These are phyloP conservation scores for Solen grandis DNA, from an alignment of 1,140 invertebrate genomes.

Conservation along the genomic window DNA sequence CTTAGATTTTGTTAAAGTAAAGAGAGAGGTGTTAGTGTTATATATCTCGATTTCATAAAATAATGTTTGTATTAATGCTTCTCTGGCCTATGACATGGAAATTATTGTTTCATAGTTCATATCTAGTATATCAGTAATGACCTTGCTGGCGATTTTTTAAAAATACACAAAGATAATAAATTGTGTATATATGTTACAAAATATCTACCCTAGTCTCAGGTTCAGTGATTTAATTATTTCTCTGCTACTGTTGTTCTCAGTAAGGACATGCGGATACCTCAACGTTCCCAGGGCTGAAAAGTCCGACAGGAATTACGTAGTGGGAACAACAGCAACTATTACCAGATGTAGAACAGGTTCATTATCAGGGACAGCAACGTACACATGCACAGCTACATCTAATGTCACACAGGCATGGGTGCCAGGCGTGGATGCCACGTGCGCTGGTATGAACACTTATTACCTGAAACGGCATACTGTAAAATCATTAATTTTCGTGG, in stretches of 20 bases:
- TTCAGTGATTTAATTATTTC: neutral
- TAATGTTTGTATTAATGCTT: too few relatives aligned
- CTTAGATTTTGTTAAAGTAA: too few relatives aligned
- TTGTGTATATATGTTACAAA: neutral
- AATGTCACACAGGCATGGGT: conserved; percentile 45
- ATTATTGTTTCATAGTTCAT: neutral
- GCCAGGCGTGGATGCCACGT: conserved; percentile 27
- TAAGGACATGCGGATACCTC: conserved; percentile 43
- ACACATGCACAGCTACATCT: conserved; percentile 42
- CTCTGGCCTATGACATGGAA: neutral
- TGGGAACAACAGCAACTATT: conserved; percentile 39
- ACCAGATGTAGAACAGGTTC: conserved; percentile 34
- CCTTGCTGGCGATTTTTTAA: neutral
- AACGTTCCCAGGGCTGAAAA: conserved; percentile 42
- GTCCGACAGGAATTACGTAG: conserved; percentile 15
- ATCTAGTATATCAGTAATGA: neutral
- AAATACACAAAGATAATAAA: neutral
- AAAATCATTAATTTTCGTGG: too few relatives aligned
- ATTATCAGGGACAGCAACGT: conserved; percentile 16
- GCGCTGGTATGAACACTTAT: conserved; percentile 6
- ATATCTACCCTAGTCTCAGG: neutral
- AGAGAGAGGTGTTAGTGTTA: too few relatives aligned
- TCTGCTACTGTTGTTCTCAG: neutral
- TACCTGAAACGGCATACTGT: too few relatives aligned
- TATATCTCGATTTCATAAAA: too few relatives aligned